These are phyloP conservation scores for Pantala flavescens DNA, from an alignment of 1,140 invertebrate species.

Conservation along the genomic window DNA sequence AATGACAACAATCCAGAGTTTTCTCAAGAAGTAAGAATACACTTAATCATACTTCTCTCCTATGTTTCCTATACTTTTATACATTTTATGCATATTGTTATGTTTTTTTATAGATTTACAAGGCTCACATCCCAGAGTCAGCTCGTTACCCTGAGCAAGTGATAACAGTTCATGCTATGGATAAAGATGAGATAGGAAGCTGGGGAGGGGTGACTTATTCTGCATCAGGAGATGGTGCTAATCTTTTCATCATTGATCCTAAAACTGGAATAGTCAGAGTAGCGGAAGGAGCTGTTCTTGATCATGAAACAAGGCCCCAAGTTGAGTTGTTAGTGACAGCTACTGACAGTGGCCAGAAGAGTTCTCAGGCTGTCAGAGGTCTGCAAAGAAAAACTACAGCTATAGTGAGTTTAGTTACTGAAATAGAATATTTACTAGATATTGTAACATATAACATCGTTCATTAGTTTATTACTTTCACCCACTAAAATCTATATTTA, in stretches of 20 bases:
- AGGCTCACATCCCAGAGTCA: slow-evolving; percentile 58
- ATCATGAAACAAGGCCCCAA: slow-evolving; percentile 59
- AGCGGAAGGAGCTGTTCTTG: slow-evolving; percentile 54
- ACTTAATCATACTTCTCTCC: not conserved
- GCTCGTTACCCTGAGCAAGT: slow-evolving; percentile 54
- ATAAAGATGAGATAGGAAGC: slow-evolving; percentile 54
- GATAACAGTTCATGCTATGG: slow-evolving; percentile 54
- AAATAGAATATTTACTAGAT: too few relatives aligned
- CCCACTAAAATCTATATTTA: too few relatives aligned
- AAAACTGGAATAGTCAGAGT: slow-evolving; percentile 53
- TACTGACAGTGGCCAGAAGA: slow-evolving; percentile 42
- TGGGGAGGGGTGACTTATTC: slow-evolving; percentile 58
- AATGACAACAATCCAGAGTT: slow-evolving; percentile 74
- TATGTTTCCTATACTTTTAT: not conserved
- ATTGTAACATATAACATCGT: too few relatives aligned
- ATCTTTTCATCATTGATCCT: slow-evolving; percentile 58
- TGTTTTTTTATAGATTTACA: slow-evolving; percentile 43
- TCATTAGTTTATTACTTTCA: too few relatives aligned
- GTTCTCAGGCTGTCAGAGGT: not conserved
- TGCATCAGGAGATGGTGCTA: slow-evolving; percentile 56
- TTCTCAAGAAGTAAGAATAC: slow-evolving; percentile 41
- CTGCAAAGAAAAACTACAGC: slow-evolving; percentile 44
- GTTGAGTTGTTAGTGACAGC: slow-evolving; percentile 59
- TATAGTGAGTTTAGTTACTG: slow-evolving; percentile 26
- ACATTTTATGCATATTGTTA: slow-evolving; percentile 19